phyloP scores from a whole-genome alignment of 2,888 invertebrate genomes.

The Acanthosepion pharaonis region DNA sequence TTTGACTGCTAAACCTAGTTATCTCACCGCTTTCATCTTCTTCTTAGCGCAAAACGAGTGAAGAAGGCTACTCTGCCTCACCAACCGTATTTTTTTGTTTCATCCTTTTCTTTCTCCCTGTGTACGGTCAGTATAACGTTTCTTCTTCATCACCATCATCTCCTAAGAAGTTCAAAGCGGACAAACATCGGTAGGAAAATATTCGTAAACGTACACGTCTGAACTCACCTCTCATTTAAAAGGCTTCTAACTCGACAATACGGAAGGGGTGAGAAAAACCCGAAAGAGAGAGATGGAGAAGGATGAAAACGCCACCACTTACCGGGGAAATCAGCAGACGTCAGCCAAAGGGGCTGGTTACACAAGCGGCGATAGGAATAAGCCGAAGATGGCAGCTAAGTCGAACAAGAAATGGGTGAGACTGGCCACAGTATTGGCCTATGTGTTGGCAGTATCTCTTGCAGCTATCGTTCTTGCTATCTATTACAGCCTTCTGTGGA shows the following conservation, averaged over 20 bases:
- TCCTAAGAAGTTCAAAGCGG: background rate
- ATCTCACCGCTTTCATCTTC: background rate
- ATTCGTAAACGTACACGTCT: no score
- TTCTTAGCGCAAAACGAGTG: background rate
- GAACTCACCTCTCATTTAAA: no score
- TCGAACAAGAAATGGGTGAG: constrained; percentile 86
- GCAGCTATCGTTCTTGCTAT: constrained; percentile 94
- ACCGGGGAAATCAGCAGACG: constrained; percentile 58
- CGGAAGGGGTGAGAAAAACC: background rate
- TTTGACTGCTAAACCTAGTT: background rate
- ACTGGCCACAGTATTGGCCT: constrained; percentile 92
- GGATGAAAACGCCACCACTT: constrained; percentile 56
- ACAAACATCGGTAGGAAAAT: no score
- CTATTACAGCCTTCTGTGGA: constrained; percentile 96
- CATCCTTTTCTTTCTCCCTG: background rate
- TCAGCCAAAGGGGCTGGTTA: constrained; percentile 62
- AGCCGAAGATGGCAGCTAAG: constrained; percentile 72
- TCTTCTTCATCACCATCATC: background rate
- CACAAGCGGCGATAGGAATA: constrained; percentile 65
- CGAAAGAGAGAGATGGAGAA: constrained; percentile 51
- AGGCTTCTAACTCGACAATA: background rate
- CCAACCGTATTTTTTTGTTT: background rate
- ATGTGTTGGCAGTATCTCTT: constrained; percentile 93
- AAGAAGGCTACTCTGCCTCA: background rate
- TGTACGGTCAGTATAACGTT: background rate